Base-by-base conservation (phyloP, 2,888 invertebrate genomes). In the Acleris emargana region DNA sequence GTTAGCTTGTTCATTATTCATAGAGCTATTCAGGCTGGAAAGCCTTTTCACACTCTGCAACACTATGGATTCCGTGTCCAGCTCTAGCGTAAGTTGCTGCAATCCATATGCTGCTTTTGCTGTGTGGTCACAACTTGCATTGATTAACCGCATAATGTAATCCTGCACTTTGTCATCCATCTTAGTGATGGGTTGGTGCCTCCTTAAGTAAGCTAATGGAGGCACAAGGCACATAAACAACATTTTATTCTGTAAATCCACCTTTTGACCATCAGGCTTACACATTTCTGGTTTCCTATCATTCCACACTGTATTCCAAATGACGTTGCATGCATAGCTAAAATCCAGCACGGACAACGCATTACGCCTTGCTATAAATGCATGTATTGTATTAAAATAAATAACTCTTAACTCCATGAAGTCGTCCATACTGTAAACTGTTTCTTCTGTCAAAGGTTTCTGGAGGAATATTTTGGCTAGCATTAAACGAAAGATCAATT, bases 191-290 rank as follows among this genome's bases (percentile, higher is more conserved):
- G 81, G 76, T 49, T 78, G 69, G 11, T 76, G 71, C 28, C 63
- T 50, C 3, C 74, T 83, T 42, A 85, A 80, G 67, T 90, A 91
- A 11, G 84, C 77, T 38, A 94, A 79, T 38, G 95, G 79, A 0
- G 97, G 96, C 52, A 95, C 81, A 16, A 96, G 83, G 77, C 95
- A 94, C 69, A 95, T 89, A 58, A 94, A 88, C 22, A 95, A 79
- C 71, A 95, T 83, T 79, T 95, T 94, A 76, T 94, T 94, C 72
- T 94, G 93, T 67, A 95, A 87, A 38, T 93, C 80, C 13, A 83
- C 70, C 42, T 79, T 83, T 42, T 77, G 78, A 1, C 78, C 80
- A 43, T 78, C 69, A 3, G 72, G 64, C 25, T 77, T 70, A 49
- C 74, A 73, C 45, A 73, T 71, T 2, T 76, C 76, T 1, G 76